These are phyloP conservation scores for Myxocyprinus asiaticus DNA, from an alignment of 2,113 vertebrate species.

Conservation along the genomic window DNA sequence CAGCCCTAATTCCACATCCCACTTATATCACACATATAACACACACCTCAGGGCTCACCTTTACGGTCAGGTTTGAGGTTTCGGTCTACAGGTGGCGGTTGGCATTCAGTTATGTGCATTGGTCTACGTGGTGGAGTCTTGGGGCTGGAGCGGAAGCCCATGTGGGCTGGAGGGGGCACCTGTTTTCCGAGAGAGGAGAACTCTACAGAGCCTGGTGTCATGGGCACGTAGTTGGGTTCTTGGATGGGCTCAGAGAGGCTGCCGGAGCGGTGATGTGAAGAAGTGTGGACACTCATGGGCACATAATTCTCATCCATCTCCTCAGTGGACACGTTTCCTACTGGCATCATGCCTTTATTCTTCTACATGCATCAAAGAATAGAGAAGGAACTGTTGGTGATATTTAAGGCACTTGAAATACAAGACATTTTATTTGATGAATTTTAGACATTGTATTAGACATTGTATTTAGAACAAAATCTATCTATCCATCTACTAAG, in stretches of 20 bases:
- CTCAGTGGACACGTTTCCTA: slow-evolving; percentile 86
- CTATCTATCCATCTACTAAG: too few species aligned
- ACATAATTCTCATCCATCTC: slow-evolving; percentile 98
- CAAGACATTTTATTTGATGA: not conserved
- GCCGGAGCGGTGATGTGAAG: slow-evolving; percentile 89
- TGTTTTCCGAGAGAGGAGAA: slow-evolving; percentile 96
- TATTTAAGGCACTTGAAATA: not conserved
- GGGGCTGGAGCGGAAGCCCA: slow-evolving; percentile 96
- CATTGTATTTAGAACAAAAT: not conserved
- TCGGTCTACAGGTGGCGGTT: slow-evolving; percentile 94
- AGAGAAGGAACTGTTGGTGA: not conserved
- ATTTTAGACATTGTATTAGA: not conserved
- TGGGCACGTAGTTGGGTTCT: slow-evolving; percentile 96
- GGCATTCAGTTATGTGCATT: slow-evolving; percentile 85
- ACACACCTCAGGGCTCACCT: slow-evolving; percentile 79
- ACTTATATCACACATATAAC: not conserved
- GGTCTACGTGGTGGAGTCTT: slow-evolving; percentile 93
- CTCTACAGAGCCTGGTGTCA: slow-evolving; percentile 95
- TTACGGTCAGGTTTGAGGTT: slow-evolving; percentile 98
- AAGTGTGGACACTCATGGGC: slow-evolving; percentile 96
- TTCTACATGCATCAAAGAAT: slow-evolving; percentile 77
- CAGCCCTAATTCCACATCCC: not conserved
- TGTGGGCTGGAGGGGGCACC: slow-evolving; percentile 96
- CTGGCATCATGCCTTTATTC: slow-evolving; percentile 90
- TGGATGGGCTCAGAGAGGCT: slow-evolving; percentile 88